These are phyloP conservation scores for Hiodon tergisus DNA, from an alignment of 2,113 vertebrate genomes.

Conservation along the genomic window DNA sequence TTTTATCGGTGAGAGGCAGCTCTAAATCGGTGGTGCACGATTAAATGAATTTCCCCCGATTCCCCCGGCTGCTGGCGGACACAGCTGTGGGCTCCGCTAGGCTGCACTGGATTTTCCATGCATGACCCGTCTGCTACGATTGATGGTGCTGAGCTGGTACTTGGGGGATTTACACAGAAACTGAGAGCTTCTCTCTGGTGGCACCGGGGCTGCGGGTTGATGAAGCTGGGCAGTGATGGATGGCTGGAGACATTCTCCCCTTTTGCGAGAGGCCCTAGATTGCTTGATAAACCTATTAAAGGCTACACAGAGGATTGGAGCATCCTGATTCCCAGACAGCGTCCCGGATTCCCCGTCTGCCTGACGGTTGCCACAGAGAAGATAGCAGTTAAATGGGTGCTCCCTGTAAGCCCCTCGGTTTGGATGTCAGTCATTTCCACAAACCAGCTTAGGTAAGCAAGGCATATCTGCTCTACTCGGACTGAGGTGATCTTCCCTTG, in stretches of 20 bases:
- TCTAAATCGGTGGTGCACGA: background rate
- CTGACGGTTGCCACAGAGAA: slow-evolving; percentile 36
- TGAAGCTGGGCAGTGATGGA: background rate
- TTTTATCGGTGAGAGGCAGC: background rate
- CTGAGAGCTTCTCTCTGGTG: background rate
- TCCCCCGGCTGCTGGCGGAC: background rate
- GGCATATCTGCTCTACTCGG: background rate
- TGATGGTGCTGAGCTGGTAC: background rate
- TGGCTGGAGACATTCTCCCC: background rate
- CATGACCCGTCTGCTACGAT: slow-evolving; percentile 6
- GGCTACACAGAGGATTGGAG: slow-evolving; percentile 39
- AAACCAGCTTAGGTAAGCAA: background rate
- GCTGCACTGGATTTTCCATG: background rate
- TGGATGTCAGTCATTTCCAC: slow-evolving; percentile 17
- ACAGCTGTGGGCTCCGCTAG: background rate
- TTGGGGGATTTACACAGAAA: background rate
- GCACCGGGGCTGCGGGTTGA: background rate
- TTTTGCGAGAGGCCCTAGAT: slow-evolving; percentile 1
- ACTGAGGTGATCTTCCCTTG: background rate
- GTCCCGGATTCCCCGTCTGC: slow-evolving; percentile 23
- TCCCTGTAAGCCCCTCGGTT: slow-evolving; percentile 44
- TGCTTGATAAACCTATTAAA: slow-evolving; percentile 39
- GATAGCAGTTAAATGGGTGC: slow-evolving; percentile 43
- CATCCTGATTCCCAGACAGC: slow-evolving; percentile 35
- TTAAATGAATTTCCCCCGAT: slow-evolving; percentile 2